Evolutionary conservation across 2,797 vertebrate species (phyloP).

Genomic region (Danio tinwini): DNA sequence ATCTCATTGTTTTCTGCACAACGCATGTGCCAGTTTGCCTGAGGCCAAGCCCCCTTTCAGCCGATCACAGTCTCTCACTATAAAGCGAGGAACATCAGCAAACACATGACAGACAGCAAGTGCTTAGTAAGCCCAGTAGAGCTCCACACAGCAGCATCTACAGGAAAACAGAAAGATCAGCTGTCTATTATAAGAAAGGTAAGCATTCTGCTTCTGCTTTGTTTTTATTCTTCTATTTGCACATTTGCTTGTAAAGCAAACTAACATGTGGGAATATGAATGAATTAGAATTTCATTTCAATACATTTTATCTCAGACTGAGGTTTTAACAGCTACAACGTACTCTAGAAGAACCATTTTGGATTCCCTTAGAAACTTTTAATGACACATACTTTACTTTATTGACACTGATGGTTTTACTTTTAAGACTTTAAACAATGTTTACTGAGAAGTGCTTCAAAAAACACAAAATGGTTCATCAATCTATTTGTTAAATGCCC

Average conservation of each 20-base stretch:
- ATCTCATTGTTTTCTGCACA: not conserved
- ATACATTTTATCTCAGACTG: not conserved
- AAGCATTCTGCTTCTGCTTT: constrained; percentile 11
- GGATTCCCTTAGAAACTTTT: not conserved
- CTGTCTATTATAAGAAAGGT: constrained; percentile 34
- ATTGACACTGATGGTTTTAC: too few relatives aligned
- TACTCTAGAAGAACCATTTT: not conserved
- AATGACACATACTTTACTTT: not conserved
- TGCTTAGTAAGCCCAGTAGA: not conserved
- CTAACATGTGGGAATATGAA: not conserved
- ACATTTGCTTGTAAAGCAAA: not conserved
- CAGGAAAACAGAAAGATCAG: constrained; percentile 5
- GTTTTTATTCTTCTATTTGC: not conserved
- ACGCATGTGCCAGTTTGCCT: constrained; percentile 5
- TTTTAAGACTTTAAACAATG: too few relatives aligned
- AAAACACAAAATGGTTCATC: too few relatives aligned
- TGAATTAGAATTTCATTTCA: not conserved
- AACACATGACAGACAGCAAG: constrained; percentile 20
- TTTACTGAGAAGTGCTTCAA: too few relatives aligned
- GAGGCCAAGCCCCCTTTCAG: constrained; percentile 37
- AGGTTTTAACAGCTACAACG: not conserved
- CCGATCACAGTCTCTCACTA: constrained; percentile 31
- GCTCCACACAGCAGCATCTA: constrained; percentile 1
- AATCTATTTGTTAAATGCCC: too few relatives aligned
- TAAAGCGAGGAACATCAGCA: constrained; percentile 34